Evolutionary conservation across 2,888 invertebrate species (phyloP).

Genomic region (Sipha maydis): DNA sequence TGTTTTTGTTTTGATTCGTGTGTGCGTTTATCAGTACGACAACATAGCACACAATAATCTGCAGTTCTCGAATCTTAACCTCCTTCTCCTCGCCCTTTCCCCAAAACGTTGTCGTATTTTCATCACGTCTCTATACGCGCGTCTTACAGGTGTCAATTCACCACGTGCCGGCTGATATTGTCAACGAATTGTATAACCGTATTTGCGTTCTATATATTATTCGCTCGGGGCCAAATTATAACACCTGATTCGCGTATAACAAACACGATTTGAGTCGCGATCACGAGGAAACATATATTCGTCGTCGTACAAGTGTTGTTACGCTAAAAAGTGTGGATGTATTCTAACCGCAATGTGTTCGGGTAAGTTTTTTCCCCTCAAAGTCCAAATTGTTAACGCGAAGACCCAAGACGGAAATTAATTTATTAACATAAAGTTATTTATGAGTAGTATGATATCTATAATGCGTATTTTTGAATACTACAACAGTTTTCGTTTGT

Average conservation of each 20-base stretch:
- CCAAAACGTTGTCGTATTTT: background rate
- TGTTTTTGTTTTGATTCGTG: background rate
- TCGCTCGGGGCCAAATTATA: background rate
- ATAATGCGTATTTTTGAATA: background rate
- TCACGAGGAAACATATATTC: background rate
- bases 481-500: no score
- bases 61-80: background rate
- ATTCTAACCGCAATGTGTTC: no score
- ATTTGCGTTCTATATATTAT: no score
- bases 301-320: background rate
- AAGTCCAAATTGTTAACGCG: no score
- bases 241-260: background rate
- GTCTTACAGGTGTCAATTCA: no score
- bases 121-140: background rate
- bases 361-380: no score
- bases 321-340: no score
- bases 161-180: no score
- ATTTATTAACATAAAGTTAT: no score
- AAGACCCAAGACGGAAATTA: no score
- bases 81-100: background rate
- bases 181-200: no score
- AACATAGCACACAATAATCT: background rate
- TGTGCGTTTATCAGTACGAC: background rate
- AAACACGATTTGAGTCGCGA: background rate
- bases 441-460: background rate